Evolutionary conservation across 2,113 vertebrate genomes (phyloP).

Genomic region (Cyprinodon tularosa): DNA sequence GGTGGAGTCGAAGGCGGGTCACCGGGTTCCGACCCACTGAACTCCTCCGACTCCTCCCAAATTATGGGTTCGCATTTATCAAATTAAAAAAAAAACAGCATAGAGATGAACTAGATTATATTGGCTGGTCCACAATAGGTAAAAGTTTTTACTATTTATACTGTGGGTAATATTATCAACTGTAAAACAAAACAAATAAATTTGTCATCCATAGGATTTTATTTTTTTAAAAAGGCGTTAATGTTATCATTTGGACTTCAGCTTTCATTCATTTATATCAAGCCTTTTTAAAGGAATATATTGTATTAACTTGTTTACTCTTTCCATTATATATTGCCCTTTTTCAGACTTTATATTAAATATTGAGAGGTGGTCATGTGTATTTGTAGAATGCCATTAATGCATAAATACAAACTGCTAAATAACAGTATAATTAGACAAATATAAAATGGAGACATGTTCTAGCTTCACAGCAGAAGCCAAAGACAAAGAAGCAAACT

Average conservation of each 20-base stretch:
- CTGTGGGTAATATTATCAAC: background rate
- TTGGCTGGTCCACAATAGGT: background rate
- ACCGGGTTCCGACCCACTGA: constrained; percentile 61
- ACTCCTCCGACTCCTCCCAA: constrained; percentile 27
- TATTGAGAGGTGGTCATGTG: background rate
- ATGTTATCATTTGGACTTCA: too few species aligned
- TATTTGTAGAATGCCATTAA: background rate
- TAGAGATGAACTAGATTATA: background rate
- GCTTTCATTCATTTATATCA: too few species aligned
- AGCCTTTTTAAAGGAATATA: too few species aligned
- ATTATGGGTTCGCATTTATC: background rate
- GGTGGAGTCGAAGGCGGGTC: constrained; percentile 48
- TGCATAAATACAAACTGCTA: background rate
- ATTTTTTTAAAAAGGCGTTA: background rate
- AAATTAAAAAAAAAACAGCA: background rate
- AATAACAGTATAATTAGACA: background rate
- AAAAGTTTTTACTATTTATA: background rate
- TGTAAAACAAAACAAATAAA: background rate
- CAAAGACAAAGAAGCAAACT: constrained; percentile 21
- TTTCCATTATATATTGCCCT: background rate
- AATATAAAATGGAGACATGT: constrained; percentile 26
- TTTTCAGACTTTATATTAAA: background rate
- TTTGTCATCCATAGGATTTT: background rate
- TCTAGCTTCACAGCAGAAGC: constrained; percentile 25
- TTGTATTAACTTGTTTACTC: background rate